Percentiles rank a stretch among this genome's conserved stretches.
Evolutionary conservation across 2,888 invertebrate species (phyloP).

Genomic region (Drosophila phalerata): DNA sequence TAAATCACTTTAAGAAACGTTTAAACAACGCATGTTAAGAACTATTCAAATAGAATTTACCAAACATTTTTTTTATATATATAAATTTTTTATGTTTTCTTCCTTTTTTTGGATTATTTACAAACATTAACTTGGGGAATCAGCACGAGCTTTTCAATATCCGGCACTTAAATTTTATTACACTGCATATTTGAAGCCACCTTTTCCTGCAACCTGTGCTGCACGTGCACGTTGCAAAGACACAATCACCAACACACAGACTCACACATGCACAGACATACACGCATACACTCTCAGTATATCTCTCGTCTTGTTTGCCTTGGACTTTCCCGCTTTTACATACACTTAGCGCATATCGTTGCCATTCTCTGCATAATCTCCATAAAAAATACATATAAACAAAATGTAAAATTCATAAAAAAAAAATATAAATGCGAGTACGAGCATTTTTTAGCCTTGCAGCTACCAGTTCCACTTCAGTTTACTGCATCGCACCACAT

Average conservation of each 20-base stretch:
- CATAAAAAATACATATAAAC: conserved; percentile 69
- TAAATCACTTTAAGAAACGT: neutral
- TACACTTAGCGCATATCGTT: conserved; percentile 23
- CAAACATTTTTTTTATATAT: neutral
- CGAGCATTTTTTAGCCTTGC: conserved; percentile 54
- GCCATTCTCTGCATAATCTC: conserved; percentile 57
- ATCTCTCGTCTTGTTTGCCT: conserved; percentile 13
- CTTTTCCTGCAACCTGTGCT: conserved; percentile 55
- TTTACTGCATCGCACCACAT: conserved; percentile 31
- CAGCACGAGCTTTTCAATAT: conserved; percentile 64
- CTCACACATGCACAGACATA: conserved; percentile 15
- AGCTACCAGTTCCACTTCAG: conserved; percentile 44
- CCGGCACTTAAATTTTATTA: conserved; percentile 69
- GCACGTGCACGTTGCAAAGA: conserved; percentile 44
- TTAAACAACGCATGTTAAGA: neutral
- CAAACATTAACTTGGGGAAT: conserved; percentile 58
- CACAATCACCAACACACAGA: conserved; percentile 8
- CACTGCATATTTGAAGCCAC: conserved; percentile 58
- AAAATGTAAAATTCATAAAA: conserved; percentile 72
- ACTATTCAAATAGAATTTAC: conserved; percentile 2
- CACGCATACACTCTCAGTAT: neutral
- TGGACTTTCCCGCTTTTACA: conserved; percentile 15
- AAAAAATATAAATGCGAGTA: conserved; percentile 27
- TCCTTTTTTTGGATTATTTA: conserved; percentile 33
- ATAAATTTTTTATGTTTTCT: neutral